Base-by-base conservation (phyloP, 2,797 vertebrate genomes). In the Aratinga solstitialis region DNA sequence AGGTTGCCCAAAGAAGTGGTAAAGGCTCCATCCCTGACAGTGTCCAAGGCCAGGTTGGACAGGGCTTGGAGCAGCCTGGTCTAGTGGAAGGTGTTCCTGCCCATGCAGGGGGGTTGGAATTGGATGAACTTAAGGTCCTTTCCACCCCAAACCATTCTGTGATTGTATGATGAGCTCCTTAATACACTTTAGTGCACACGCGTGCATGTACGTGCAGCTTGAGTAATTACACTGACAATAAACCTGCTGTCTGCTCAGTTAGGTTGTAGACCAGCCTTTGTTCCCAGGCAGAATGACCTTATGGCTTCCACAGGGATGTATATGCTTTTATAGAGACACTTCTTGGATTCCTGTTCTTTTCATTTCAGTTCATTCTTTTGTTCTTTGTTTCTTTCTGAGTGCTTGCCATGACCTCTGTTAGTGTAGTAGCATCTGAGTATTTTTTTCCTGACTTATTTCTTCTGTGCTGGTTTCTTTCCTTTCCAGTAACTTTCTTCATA, bases 381-480 rank as follows among this genome's bases (percentile, higher is more conserved):
- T 53, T 53, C 82, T 86, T 84, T 36, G 2, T 63, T 40, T 36
- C 89, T 71, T 22, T 53, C 36, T 54, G 4, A 53, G 14, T 72
- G 73, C 87, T 90, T 94, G 82, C 38, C 53, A 62, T 87, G 42
- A 22, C 56, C 87, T 76, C 87, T 79, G 17, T 48, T 82, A 80
- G 85, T 54, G 20, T 80, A 43, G 61, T 69, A 81, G 66, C 89
- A 80, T 63, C 94, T 96, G 92, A 89, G 18, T 82, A 73, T 54
- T 87, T 97, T 97, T 95, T 85, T 89, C 96, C 95, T 96, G 96
- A 95, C 96, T 95, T 95, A 45, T 77, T 96, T 89, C 96, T 91
- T 91, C 94, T 97, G n/a, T 96, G 92, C 96, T 94, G 85, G 1
- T 96, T 94, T 96, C 95, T 97, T 91, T 94, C 95, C 96, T 96